These are phyloP conservation scores for Leptopilina myrica DNA, from an alignment of 2,888 invertebrate genomes.

Conservation along the genomic window DNA sequence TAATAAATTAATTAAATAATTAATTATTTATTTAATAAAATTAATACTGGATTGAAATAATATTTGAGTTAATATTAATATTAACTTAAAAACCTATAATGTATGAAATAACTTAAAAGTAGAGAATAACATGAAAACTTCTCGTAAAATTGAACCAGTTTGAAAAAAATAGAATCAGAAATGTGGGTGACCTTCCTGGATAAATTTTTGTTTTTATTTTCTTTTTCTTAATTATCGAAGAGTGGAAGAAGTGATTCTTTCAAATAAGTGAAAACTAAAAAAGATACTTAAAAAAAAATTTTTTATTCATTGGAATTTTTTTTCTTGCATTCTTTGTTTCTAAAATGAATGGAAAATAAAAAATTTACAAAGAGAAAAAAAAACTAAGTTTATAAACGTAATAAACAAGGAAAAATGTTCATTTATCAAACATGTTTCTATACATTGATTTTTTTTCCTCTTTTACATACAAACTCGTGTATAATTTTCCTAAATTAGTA, in stretches of 20 bases:
- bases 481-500: constrained; percentile 8
- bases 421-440: no score
- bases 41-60: no score
- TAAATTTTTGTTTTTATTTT: neutral
- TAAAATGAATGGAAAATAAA: no score
- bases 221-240: neutral
- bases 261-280: neutral
- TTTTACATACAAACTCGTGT: no score
- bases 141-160: constrained; percentile 7
- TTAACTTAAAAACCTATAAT: no score
- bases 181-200: constrained; percentile 18
- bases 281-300: neutral
- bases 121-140: neutral
- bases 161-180: constrained; percentile 9
- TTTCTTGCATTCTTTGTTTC: no score
- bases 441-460: no score
- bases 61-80: no score
- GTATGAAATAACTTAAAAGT: neutral
- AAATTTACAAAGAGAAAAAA: no score
- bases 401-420: neutral
- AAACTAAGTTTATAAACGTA: no score
- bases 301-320: neutral
- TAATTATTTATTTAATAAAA: no score
- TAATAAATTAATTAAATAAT: no score
- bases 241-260: neutral